Conservation (phyloP, 2,113 vertebrate genomes). For the Pelecanus crispus region DNA sequence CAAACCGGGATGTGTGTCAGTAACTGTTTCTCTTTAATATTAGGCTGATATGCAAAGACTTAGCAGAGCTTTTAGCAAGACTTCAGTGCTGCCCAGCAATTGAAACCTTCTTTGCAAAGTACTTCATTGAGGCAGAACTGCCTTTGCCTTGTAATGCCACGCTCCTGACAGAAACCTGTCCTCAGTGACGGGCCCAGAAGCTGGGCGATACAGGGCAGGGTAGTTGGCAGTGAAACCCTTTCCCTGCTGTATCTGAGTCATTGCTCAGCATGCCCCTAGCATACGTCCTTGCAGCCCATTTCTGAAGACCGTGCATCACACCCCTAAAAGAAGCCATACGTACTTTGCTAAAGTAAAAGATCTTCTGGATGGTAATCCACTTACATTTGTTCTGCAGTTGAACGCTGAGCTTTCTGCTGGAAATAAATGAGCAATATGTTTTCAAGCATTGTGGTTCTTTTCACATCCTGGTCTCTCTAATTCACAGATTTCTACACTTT, state of each 20-base stretch:
- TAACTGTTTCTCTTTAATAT: background rate
- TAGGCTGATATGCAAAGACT: background rate
- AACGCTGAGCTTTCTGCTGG: background rate
- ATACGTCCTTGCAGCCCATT: background rate
- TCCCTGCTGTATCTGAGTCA: background rate
- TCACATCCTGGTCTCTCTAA: background rate
- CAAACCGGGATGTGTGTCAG: background rate
- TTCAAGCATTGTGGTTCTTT: background rate
- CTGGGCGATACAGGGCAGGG: background rate
- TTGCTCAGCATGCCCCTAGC: background rate
- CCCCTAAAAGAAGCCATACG: accelerated
- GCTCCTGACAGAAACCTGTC: background rate
- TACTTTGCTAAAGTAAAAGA: background rate
- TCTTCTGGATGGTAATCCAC: background rate
- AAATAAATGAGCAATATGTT: background rate
- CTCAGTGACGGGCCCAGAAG: background rate
- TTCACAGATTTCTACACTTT: background rate
- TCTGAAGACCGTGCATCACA: accelerated
- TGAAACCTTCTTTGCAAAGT: background rate
- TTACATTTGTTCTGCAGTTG: background rate
- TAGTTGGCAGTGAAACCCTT: background rate
- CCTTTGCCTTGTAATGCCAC: background rate
- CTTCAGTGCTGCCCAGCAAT: background rate
- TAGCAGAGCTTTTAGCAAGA: background rate
- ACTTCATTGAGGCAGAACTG: background rate